Conservation (phyloP, 2,888 invertebrate genomes). For the Ichneumoninae sp. region DNA sequence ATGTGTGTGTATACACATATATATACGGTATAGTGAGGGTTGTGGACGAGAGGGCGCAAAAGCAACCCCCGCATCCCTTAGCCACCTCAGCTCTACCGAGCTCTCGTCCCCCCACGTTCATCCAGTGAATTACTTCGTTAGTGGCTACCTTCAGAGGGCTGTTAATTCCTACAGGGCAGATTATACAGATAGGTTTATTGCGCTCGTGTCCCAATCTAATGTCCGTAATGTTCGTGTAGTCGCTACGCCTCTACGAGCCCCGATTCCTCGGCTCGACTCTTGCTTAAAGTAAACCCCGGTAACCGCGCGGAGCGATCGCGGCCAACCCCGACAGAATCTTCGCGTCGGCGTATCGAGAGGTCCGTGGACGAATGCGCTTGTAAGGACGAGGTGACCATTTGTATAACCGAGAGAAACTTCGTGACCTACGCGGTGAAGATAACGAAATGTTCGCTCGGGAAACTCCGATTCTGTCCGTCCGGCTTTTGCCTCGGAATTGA, state of each 20-base stretch:
- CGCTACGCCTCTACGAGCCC: conserved; percentile 70
- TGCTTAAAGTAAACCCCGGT: not conserved
- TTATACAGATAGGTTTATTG: conserved; percentile 85
- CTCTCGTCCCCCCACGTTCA: conserved; percentile 80
- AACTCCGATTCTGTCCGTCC: conserved; percentile 27
- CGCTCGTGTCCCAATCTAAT: conserved; percentile 85
- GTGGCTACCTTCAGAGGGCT: conserved; percentile 85
- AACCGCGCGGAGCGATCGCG: conserved; percentile 20
- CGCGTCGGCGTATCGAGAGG: conserved; percentile 54
- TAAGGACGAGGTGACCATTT: conserved; percentile 57
- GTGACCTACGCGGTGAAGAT: conserved; percentile 51
- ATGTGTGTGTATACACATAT: not conserved
- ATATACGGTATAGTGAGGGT: conserved; percentile 30
- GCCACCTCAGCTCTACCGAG: conserved; percentile 64
- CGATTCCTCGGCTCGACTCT: conserved; percentile 66
- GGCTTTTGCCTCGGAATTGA: conserved; percentile 48
- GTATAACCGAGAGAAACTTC: conserved; percentile 40
- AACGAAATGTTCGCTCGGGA: conserved; percentile 35
- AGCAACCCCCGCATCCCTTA: conserved; percentile 66
- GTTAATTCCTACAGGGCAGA: conserved; percentile 85
- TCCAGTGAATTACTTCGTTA: conserved; percentile 85
- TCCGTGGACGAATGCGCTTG: conserved; percentile 52
- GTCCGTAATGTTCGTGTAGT: conserved; percentile 83
- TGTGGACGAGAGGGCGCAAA: conserved; percentile 59
- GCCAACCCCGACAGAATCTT: conserved; percentile 43